A percentile compares a stretch with the other conserved stretches of the same genome.
These are phyloP conservation scores for Zoanthus gigantus DNA, from an alignment of 92 coral and sea anemone genomes.

Conservation along the genomic window DNA sequence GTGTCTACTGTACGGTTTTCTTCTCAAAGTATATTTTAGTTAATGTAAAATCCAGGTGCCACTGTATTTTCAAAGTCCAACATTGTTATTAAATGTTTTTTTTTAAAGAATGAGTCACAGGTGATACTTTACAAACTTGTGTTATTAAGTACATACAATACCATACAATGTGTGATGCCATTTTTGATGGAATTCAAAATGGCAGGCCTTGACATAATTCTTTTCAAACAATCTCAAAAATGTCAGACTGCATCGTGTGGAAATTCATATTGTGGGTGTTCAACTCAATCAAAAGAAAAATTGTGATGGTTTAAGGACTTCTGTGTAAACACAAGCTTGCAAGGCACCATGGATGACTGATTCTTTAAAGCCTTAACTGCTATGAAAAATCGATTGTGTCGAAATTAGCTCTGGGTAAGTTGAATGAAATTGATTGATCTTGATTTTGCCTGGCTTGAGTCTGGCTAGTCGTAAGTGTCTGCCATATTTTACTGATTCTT, in stretches of 20 bases:
- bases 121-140: constrained; percentile 12
- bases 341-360: constrained; percentile 7
- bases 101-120: constrained; percentile 5
- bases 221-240: constrained; percentile 12
- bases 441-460: constrained; percentile 8
- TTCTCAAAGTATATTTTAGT: neutral
- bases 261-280: constrained; percentile 11
- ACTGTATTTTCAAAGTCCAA: constrained; percentile 11
- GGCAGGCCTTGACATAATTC: constrained; percentile 19
- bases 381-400: neutral
- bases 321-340: constrained; percentile 10
- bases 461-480: constrained; percentile 14
- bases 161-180: constrained; percentile 1
- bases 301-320: constrained; percentile 15
- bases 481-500: constrained; percentile 13
- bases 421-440: constrained; percentile 18
- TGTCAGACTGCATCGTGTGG: neutral
- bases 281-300: constrained; percentile 12
- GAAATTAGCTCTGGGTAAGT: constrained; percentile 4
- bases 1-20: neutral
- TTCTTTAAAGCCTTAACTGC: neutral
- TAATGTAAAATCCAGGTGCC: constrained; percentile 12
- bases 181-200: constrained; percentile 7
- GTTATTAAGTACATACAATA: neutral
- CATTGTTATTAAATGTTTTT: constrained; percentile 3